Evolutionary conservation across 1,140 invertebrate species (phyloP).

Genomic region (Dufourea novaeangliae): DNA sequence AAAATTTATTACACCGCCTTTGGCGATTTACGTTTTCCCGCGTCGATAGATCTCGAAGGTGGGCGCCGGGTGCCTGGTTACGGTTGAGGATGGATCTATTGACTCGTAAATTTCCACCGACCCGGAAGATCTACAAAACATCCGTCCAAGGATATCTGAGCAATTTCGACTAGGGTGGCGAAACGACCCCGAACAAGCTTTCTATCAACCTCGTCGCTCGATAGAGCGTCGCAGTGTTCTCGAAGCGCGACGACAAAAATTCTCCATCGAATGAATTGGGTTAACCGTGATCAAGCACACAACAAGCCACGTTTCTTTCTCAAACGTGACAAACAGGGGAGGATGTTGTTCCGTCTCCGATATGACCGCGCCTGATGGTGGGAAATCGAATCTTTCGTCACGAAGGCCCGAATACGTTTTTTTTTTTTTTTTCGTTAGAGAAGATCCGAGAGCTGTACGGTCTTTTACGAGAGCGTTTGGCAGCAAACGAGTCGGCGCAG

Average conservation of each 20-base stretch:
- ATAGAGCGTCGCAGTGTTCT: background rate
- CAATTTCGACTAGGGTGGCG: background rate
- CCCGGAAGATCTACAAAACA: background rate
- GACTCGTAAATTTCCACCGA: constrained; percentile 28
- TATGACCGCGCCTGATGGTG: background rate
- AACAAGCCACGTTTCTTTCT: background rate
- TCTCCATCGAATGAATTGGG: background rate
- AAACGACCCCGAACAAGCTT: background rate
- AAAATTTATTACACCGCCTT: constrained; percentile 15
- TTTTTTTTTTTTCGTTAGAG: too few relatives aligned
- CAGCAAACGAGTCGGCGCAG: background rate
- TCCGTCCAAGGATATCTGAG: background rate
- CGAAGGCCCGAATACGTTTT: background rate
- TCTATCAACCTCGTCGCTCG: background rate
- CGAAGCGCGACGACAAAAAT: background rate
- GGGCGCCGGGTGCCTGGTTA: constrained; percentile 18
- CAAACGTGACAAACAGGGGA: background rate
- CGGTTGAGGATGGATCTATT: constrained; percentile 16
- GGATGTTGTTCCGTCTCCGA: background rate
- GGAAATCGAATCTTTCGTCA: background rate
- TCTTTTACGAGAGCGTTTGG: background rate
- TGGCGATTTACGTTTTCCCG: constrained; percentile 35
- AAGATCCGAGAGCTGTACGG: too few relatives aligned
- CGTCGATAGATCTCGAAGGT: constrained; percentile 26
- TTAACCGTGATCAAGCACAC: constrained; percentile 17